A percentile compares a stretch with the other conserved stretches of the same genome.
phyloP scores from a whole-genome alignment of 2,888 invertebrate species.

The Perithous albicinctus region DNA sequence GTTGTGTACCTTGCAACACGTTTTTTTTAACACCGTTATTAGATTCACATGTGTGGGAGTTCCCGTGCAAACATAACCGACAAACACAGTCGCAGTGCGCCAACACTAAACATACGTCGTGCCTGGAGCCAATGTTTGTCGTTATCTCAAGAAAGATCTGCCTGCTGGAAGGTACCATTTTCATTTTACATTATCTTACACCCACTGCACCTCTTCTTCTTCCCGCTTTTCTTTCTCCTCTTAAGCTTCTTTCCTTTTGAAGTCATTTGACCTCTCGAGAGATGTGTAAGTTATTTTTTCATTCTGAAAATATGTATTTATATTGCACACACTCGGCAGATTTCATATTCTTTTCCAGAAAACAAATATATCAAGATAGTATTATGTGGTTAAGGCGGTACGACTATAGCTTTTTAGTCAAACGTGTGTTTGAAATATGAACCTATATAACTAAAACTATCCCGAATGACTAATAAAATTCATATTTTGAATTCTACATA shows the following conservation, averaged over 20 bases:
- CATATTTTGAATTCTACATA: too few species aligned
- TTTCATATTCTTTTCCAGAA: too few species aligned
- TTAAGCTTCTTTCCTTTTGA: constrained; percentile 50
- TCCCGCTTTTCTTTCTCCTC: constrained; percentile 65
- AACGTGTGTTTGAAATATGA: too few species aligned
- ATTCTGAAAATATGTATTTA: neutral
- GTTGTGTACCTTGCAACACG: constrained; percentile 76
- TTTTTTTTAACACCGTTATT: constrained; percentile 74
- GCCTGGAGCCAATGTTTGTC: constrained; percentile 66
- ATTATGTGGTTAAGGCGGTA: too few species aligned
- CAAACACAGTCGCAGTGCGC: constrained; percentile 72
- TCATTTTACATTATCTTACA: constrained; percentile 50
- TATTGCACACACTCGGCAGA: too few species aligned
- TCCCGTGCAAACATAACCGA: constrained; percentile 72
- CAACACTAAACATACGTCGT: constrained; percentile 58
- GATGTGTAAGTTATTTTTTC: neutral
- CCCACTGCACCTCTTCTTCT: constrained; percentile 72
- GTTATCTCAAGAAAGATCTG: constrained; percentile 34
- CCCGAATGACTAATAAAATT: too few species aligned
- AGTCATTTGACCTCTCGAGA: neutral
- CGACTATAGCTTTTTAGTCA: too few species aligned
- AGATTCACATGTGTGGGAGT: constrained; percentile 68
- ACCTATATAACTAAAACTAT: too few species aligned
- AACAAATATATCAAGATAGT: too few species aligned
- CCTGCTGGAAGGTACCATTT: constrained; percentile 43